Base-by-base conservation (phyloP, 2,797 vertebrate species). In the Cygnus olor region DNA sequence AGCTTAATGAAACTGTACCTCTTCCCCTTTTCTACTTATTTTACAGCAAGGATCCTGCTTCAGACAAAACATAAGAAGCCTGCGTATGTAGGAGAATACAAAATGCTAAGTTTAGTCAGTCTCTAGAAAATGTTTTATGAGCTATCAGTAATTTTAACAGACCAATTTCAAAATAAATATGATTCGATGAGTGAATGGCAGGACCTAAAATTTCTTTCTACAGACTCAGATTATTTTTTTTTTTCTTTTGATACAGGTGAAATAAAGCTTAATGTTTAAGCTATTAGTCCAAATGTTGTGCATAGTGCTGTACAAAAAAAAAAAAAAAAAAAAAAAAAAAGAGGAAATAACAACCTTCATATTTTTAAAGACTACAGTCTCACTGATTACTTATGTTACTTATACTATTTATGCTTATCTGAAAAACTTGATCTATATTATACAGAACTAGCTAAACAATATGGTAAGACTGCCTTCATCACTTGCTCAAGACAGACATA, bases 1-100 rank as follows among this genome's bases (percentile, higher is more conserved):
- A 83, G 94, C 97, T 96, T 97, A 97, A 97, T 93, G 96, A 96
- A 97, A 97, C 76, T 80, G 94, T 83, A 92, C 92, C 97, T 97
- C 87, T 96, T 92, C 83, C 95, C 95, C 92, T 92, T 89, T 95
- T 95, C 94, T 79, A 64, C 96, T 89, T 92, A 91, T 94, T 94
- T 95, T 95, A 80, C 78, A 86, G 88, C 73, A 95, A 93, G 91
- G 93, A 96, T 92, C 42, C 74, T 77, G n/a, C 85, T 74, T 84
- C 18, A 94, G 95, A 96, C 84, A 95, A 92, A 95, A 49, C 12
- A 86, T 18, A 88, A 94, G 64, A 95, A 88, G 38, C 80, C 70
- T 92, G 53, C 57, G 85, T 82, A 73, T 70, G 66, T 84, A 56
- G 73, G 82, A 89, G 45, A 94, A 80, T 30, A 82, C 68, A 95